Evolutionary conservation across 1,140 invertebrate species (phyloP), one percentile per base, ranked within the genome.

Genomic region (Stenopsyche tienmushanensis): DNA sequence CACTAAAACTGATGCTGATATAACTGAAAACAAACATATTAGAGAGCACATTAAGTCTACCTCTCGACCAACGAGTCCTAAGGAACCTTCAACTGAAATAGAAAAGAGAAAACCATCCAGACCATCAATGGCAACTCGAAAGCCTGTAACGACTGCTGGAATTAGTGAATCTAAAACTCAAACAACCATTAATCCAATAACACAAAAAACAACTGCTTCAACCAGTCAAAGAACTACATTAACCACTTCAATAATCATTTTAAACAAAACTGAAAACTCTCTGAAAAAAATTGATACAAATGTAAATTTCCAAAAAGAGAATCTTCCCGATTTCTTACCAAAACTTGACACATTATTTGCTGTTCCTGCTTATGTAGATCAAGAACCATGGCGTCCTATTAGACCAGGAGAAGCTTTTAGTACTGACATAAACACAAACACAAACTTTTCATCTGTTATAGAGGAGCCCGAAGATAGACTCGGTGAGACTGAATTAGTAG

Each of bases 1-100:
- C 55, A 84, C 82, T 23, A 84, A 84, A 75, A 83, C 83, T 47
- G 83, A 85, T 67, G 83, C 83, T 25, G 83, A 84, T 75, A 84
- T 83, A 71, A 84, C 83, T 24, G 82, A 84, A 75, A 83, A 83
- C 71, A 83, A 84, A 73, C 76, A 80, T 9, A 73, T 73, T 1
- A 77, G 72, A 69, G 72, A 71, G 66, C 39, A 71, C 26, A 53
- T 71, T 53, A 72, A 71, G 53, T 75, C 72, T 21, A 77, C 77
- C 57, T 62, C 72, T 55, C 76, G 76, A 71, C 67, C 58, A 58
- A 59, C 67, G 34, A 76, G 62, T n/a, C 67, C 70, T 64, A 76
- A 68, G 64, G 76, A 77, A 67, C 78, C 80, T n/a, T 77, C 73
- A 1, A 80, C 80, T 52, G 79, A 73, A 60, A 81, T 73, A 1